Percentiles rank a stretch among this genome's conserved stretches.
These are phyloP conservation scores for Phragmatobia fuliginosa DNA, from an alignment of 2,888 invertebrate genomes.

Conservation along the genomic window DNA sequence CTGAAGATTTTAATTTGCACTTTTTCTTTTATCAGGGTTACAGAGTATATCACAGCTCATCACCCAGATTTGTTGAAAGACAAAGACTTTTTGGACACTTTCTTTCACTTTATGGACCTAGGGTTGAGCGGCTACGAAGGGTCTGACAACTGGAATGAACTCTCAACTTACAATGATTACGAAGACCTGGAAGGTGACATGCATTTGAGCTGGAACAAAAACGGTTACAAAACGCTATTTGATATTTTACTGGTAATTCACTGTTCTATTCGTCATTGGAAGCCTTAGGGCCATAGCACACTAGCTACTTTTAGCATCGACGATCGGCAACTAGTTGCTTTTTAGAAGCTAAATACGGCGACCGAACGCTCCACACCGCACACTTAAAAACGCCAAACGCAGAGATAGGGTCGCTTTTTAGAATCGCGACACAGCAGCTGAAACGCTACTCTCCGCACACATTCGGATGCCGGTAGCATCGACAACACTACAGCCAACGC, in stretches of 20 bases:
- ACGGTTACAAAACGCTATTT: constrained; percentile 68
- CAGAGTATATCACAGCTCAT: constrained; percentile 53
- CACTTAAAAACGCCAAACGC: too few relatives aligned
- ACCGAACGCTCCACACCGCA: too few relatives aligned
- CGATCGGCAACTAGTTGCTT: too few relatives aligned
- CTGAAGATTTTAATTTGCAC: not conserved
- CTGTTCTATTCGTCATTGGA: not conserved
- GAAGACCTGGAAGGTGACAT: constrained; percentile 60
- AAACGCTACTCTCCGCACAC: too few relatives aligned
- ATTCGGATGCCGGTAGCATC: too few relatives aligned
- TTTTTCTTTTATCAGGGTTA: constrained; percentile 51
- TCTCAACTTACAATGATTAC: constrained; percentile 55
- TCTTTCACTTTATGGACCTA: constrained; percentile 59
- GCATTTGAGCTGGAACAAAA: constrained; percentile 64
- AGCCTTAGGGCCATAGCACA: too few relatives aligned
- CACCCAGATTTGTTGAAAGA: constrained; percentile 55
- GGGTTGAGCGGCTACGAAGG: constrained; percentile 63
- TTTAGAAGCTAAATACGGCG: too few relatives aligned
- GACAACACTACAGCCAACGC: too few relatives aligned
- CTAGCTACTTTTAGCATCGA: too few relatives aligned
- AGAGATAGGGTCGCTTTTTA: too few relatives aligned
- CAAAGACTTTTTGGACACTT: constrained; percentile 55
- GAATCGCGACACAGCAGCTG: too few relatives aligned
- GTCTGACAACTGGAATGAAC: constrained; percentile 66
- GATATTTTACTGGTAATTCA: constrained; percentile 57